Conservation (phyloP, 2,888 invertebrate species). For the Machimus rusticus region DNA sequence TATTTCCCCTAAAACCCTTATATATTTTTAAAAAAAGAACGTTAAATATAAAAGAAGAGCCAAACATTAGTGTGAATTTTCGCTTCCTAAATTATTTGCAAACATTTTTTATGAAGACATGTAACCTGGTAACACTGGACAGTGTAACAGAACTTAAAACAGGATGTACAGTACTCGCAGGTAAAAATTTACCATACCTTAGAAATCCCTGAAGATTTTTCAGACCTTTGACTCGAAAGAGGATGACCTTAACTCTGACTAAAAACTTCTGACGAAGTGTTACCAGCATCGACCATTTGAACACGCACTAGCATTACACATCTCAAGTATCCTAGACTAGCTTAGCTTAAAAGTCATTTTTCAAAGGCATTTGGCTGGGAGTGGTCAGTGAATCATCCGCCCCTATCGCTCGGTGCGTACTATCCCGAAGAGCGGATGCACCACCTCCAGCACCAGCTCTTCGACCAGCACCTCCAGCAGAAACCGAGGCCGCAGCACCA, state of each 20-base stretch:
- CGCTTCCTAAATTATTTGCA: slow-evolving; percentile 18
- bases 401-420: slow-evolving; percentile 48
- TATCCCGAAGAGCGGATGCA: slow-evolving; percentile 42
- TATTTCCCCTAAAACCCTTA: slow-evolving; percentile 30
- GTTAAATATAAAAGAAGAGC: slow-evolving; percentile 44
- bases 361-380: slow-evolving; percentile 53
- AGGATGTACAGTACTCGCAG: neutral
- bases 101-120: neutral
- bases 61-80: slow-evolving; percentile 50
- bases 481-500: neutral
- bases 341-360: slow-evolving; percentile 47
- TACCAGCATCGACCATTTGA: slow-evolving; percentile 16
- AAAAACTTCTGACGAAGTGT: slow-evolving; percentile 28
- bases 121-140: slow-evolving; percentile 32
- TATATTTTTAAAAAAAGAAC: neutral
- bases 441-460: neutral
- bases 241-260: neutral
- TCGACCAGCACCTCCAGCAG: slow-evolving; percentile 15
- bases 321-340: slow-evolving; percentile 27
- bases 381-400: slow-evolving; percentile 53
- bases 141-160: neutral
- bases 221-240: neutral
- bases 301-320: neutral
- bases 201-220: neutral
- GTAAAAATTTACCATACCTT: neutral